Evolutionary conservation across 1,140 invertebrate species (phyloP).

Genomic region (Microplitis demolitor): DNA sequence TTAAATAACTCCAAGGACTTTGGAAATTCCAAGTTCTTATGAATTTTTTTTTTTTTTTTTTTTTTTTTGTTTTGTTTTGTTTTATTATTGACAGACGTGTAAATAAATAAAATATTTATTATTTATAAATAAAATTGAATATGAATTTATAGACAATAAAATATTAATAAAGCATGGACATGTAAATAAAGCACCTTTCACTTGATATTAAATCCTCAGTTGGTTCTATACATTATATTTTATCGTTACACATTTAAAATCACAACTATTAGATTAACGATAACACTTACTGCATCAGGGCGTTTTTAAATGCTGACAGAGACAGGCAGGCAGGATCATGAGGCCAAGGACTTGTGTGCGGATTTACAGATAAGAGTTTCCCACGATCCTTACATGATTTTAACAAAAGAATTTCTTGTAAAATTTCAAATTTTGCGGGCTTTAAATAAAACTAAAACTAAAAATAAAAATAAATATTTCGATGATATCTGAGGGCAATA

Average conservation of each 20-base stretch:
- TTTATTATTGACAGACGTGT: too few species aligned
- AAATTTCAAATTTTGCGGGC: too few species aligned
- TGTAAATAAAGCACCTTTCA: constrained; percentile 20
- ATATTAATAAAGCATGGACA: neutral
- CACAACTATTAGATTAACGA: too few species aligned
- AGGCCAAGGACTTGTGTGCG: constrained; percentile 37
- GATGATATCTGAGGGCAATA: constrained; percentile 19
- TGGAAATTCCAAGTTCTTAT: too few species aligned
- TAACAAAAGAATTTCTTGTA: neutral
- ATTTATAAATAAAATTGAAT: too few species aligned
- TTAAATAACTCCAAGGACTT: too few species aligned
- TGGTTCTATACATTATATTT: too few species aligned
- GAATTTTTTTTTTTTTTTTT: too few species aligned
- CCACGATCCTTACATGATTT: constrained; percentile 37
- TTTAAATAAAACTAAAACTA: neutral
- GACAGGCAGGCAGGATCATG: constrained; percentile 26
- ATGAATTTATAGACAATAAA: neutral
- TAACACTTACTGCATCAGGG: too few species aligned
- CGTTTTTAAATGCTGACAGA: neutral
- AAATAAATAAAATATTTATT: too few species aligned
- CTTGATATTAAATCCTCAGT: constrained; percentile 11
- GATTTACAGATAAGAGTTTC: constrained; percentile 26
- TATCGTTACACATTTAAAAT: too few species aligned
- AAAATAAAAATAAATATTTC: neutral
- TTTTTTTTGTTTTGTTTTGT: too few species aligned